Base-by-base conservation (phyloP, 2,113 vertebrate genomes). In the Rallus limicola region DNA sequence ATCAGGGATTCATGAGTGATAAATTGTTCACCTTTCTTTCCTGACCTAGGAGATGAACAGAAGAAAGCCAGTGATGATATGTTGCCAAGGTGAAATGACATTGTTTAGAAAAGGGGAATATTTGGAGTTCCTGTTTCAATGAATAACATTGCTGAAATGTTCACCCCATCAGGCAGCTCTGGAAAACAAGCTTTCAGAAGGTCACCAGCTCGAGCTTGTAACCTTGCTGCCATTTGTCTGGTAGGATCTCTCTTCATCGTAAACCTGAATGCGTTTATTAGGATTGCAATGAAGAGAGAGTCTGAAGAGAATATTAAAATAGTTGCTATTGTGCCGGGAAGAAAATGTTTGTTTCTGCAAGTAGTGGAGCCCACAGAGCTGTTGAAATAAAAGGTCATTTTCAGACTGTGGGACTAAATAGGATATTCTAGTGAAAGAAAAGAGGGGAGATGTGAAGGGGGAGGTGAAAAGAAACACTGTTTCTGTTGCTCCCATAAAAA, bases 221-320 rank as follows among this genome's bases (percentile, higher is more conserved):
- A 96, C 84, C 92, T 96, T 97, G 92, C 78, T 96, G 85, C 90
- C 79, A 86, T 94, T 96, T 94, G 87, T 82, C 82, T 87, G 85
- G 68, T 97, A 95, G 89, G 92, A 92, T 71, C 77, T 60, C 67
- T 92, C 65, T 96, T 96, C 75, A 64, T 76, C 14, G 31, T 70
- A 95, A 97, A 90, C 85, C 91, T 96, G 93, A 96, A 88, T 93
- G 86, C 5, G 11, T 93, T 93, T 96, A 79, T 97, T 97, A 90
- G 91, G 40, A 68, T 91, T 93, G 74, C 58, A 93, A 94, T 29
- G 63, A 86, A 92, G 82, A 95, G 83, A 24, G 75, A 84, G 67
- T 40, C 88, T 97, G 92, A 93, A 97, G 84, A 96, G 92, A 97
- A 93, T 97, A 96, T 96, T 97, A 94, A 96, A 97, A 92, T 88